Evolutionary conservation across 1,140 invertebrate species (phyloP).

Genomic region (Venturia canescens): DNA sequence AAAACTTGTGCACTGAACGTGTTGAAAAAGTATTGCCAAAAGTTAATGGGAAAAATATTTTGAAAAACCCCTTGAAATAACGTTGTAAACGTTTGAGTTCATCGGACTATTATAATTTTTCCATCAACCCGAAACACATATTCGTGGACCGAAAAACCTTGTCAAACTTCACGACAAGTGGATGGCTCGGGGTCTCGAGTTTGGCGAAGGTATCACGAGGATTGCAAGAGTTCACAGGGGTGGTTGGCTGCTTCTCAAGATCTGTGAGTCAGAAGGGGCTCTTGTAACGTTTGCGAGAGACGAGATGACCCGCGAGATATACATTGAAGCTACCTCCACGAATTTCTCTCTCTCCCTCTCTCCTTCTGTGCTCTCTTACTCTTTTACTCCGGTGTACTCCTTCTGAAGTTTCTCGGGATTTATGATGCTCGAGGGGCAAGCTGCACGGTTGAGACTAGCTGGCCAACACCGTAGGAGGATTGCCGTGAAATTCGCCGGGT

Average conservation of each 20-base stretch:
- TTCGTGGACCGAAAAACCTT: background rate
- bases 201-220: background rate
- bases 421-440: constrained; percentile 59
- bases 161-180: background rate
- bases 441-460: constrained; percentile 32
- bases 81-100: no score
- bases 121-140: no score
- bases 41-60: no score
- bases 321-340: background rate
- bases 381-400: constrained; percentile 38
- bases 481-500: constrained; percentile 50
- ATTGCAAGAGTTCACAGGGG: background rate
- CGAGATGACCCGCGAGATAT: background rate
- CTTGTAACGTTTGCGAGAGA: background rate
- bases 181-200: background rate
- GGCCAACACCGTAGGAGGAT: constrained; percentile 45
- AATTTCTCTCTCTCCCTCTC: background rate
- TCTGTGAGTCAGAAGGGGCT: constrained; percentile 2
- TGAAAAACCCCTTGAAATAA: no score
- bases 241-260: background rate
- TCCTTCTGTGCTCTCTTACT: background rate
- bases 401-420: constrained; percentile 60
- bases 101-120: no score
- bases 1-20: no score
- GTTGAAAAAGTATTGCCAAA: no score